Evolutionary conservation across 2,113 vertebrate species (phyloP).

Genomic region (Catharus fuscescens): DNA sequence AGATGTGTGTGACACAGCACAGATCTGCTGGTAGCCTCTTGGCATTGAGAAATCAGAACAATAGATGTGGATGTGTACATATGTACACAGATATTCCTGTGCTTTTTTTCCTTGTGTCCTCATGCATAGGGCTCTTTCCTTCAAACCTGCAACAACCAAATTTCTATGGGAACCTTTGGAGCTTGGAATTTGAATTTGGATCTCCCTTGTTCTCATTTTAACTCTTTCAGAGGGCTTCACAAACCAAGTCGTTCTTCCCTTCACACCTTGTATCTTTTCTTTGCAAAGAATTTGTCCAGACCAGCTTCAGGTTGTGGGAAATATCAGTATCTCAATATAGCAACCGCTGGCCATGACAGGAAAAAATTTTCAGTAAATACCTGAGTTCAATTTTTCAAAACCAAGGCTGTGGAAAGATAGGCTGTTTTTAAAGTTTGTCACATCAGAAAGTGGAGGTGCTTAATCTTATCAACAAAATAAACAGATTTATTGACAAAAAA

Average conservation of each 20-base stretch:
- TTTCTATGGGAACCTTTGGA: neutral
- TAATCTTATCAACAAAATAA: neutral
- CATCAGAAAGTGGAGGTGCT: neutral
- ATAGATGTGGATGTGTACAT: accelerated
- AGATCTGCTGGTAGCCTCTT: neutral
- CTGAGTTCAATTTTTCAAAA: neutral
- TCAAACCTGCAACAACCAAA: neutral
- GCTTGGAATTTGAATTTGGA: neutral
- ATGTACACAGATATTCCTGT: neutral
- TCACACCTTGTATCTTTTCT: neutral
- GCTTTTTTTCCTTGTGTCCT: neutral
- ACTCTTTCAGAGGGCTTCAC: neutral
- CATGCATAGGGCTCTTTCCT: neutral
- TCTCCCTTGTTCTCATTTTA: neutral
- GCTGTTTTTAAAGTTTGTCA: accelerated
- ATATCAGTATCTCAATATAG: neutral
- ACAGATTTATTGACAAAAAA: neutral
- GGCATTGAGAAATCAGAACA: neutral
- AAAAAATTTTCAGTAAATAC: neutral
- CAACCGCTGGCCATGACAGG: neutral
- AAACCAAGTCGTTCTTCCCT: neutral
- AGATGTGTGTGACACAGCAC: neutral
- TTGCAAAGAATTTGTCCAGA: neutral
- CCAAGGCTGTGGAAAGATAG: neutral
- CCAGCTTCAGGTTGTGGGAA: neutral